Evolutionary conservation across 2,113 vertebrate genomes (phyloP).

Genomic region (Coturnix japonica): DNA sequence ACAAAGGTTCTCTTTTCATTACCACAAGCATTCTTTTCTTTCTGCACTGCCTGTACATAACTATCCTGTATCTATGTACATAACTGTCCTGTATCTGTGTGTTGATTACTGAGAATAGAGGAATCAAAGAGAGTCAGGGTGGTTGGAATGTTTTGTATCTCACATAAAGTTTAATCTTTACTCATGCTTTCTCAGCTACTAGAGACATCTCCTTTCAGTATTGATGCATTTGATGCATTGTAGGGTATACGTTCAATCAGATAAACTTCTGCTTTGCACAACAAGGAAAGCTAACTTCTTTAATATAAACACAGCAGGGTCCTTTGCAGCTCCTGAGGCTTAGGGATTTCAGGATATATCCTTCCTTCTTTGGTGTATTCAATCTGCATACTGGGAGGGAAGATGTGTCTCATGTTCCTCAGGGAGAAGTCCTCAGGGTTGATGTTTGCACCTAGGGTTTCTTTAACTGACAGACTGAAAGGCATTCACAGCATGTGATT

Average conservation of each 20-base stretch:
- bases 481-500: conserved; percentile 1
- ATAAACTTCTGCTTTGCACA: not conserved
- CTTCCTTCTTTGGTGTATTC: not conserved
- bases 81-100: not conserved
- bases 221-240: not conserved
- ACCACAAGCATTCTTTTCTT: not conserved
- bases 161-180: not conserved
- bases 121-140: not conserved
- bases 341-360: not conserved
- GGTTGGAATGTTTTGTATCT: not conserved
- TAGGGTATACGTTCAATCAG: not conserved
- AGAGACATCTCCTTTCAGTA: no score
- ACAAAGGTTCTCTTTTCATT: not conserved
- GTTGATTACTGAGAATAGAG: not conserved
- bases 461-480: conserved; percentile 25
- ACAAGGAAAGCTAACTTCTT: not conserved
- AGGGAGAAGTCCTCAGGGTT: not conserved
- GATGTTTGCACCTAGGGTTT: not conserved
- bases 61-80: not conserved
- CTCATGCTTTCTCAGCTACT: not conserved
- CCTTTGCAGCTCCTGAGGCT: not conserved
- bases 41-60: not conserved
- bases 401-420: not conserved
- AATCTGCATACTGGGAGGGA: not conserved
- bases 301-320: not conserved